A percentile compares a stretch with the other conserved stretches of the same genome.
Evolutionary conservation across 2,888 invertebrate species (phyloP).

Genomic region (Amphiduros pacificus): DNA sequence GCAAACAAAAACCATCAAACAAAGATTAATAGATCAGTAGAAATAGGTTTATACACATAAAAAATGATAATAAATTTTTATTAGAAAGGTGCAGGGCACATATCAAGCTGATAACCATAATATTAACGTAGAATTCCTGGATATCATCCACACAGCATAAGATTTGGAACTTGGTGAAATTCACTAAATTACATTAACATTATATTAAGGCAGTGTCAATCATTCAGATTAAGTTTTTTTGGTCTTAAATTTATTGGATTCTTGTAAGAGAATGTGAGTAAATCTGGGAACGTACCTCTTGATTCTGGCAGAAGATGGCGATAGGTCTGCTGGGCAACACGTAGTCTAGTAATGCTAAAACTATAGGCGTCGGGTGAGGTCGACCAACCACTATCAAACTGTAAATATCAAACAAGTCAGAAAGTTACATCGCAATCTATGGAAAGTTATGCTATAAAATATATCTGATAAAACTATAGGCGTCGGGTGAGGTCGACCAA

Average conservation of each 20-base stretch:
- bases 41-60: too few relatives aligned
- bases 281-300: conserved; percentile 64
- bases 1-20: neutral
- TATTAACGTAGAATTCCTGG: too few relatives aligned
- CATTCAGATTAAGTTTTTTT: too few relatives aligned
- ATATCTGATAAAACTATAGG: conserved; percentile 75
- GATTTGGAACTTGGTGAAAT: too few relatives aligned
- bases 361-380: conserved; percentile 82
- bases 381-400: conserved; percentile 71
- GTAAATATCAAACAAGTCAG: neutral
- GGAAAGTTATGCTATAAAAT: too few relatives aligned
- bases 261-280: neutral
- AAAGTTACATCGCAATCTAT: too few relatives aligned
- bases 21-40: neutral
- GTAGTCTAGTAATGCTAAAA: conserved; percentile 75
- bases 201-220: too few relatives aligned
- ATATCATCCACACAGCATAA: too few relatives aligned
- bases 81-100: too few relatives aligned
- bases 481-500: conserved; percentile 83
- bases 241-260: too few relatives aligned
- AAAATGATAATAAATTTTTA: too few relatives aligned
- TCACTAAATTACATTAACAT: neutral
- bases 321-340: conserved; percentile 81
- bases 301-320: conserved; percentile 78
- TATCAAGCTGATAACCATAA: too few relatives aligned